Evolutionary conservation across 2,888 invertebrate genomes (phyloP).

Genomic region (Pristionchus maxplancki): DNA sequence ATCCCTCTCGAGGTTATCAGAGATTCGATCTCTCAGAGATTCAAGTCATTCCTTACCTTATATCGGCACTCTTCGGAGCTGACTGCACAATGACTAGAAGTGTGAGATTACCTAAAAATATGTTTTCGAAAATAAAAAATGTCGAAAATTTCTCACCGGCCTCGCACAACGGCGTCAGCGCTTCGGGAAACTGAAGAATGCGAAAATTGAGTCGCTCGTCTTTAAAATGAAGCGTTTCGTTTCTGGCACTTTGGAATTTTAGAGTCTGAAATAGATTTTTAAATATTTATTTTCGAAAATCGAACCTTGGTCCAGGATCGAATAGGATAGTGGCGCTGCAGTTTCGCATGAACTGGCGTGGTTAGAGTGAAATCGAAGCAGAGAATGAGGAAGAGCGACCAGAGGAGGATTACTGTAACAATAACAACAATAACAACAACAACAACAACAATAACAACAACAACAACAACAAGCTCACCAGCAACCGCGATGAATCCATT

Average conservation of each 20-base stretch:
- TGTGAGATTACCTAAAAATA: not conserved
- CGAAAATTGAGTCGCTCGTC: not conserved
- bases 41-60: too few relatives aligned
- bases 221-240: not conserved
- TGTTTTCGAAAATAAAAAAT: not conserved
- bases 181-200: not conserved
- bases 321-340: not conserved
- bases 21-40: too few relatives aligned
- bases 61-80: not conserved
- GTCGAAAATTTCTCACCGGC: not conserved
- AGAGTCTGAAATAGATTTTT: not conserved
- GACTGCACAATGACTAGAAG: not conserved
- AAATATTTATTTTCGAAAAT: not conserved
- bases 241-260: not conserved
- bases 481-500: not conserved
- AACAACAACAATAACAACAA: not conserved
- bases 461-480: not conserved
- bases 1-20: too few relatives aligned
- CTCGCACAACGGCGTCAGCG: not conserved
- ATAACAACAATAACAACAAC: not conserved
- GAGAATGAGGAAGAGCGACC: not conserved
- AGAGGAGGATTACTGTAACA: not conserved
- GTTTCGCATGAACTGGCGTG: not conserved
- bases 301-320: not conserved
- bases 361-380: not conserved